Evolutionary conservation across 2,797 vertebrate species (phyloP), one percentile per base, ranked within the genome.

Genomic region (Tragelaphus oryx): DNA sequence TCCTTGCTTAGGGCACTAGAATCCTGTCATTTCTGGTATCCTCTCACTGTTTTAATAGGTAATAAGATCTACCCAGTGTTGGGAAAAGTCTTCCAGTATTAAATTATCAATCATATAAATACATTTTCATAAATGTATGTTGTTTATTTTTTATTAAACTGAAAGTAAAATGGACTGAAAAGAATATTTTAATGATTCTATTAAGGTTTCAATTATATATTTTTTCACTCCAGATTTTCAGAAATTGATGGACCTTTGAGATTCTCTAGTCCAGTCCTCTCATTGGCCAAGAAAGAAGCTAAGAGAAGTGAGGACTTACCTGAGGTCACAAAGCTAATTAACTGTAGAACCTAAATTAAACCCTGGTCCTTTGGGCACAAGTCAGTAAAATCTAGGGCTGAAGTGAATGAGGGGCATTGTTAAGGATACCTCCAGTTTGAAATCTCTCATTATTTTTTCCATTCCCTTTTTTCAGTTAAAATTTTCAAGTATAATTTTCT

Each of bases 321-420:
- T 30, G 76, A 90, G 93, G 83, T 96, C 90, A 96, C 74, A 95
- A 91, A 96, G 68, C 52, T 95, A 95, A 96, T 95, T 95, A 96
- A 92, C 60, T 91, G 52, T 79, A 65, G 60, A 96, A 83, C 44
- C 68, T 89, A 91, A 74, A 93, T 96, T 94, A 80, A 95, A 87
- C 24, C 26, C 87, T 54, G 28, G 48, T 95, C 91, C 81, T 95
- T 57, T 78, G 80, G 71, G 89, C 80, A 82, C n/a, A 86, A 85
- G 41, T 91, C 48, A 89, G 22, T 93, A 95, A 95, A 96, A 91
- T 71, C 18, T 30, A 93, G 57, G 54, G 24, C 24, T 74, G 24
- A 54, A 10, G 20, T 50, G 62, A 91, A 68, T 68, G 68, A 37
- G 13, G 46, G 68, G 2, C 9, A 84, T 8, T 48, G 8, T 68